Evolutionary conservation across 1,140 invertebrate species (phyloP), one percentile per base, ranked within the genome.

Genomic region (Formica selysi): DNA sequence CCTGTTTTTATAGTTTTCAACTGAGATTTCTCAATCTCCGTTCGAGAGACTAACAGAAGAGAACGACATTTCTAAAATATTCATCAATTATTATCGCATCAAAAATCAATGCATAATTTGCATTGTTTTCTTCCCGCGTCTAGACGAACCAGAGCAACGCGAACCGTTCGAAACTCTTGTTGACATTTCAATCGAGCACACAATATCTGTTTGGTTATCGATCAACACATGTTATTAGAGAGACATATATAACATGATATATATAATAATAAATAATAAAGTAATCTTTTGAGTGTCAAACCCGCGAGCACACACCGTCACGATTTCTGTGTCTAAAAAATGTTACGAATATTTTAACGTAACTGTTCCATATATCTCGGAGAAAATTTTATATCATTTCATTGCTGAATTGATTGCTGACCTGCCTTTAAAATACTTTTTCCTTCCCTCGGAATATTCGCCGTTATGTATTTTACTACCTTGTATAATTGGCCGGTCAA

Each of bases 181-280:
- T 80, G 76, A 80, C 32, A 26, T 70, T 54, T 70, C 11, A 32
- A 65, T 64, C 76, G 29, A 13, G 29, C 44, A 32, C 32, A 32
- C 32, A 36, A 32, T 80, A 57, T 79, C 51, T 79, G 41, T 80
- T 70, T 41, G 44, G 32, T 41, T 79, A 79, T 36, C 41, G 41
- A 11, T 11, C 76, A 48, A 32, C 11, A n/a, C 26, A 10, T 51
- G 48, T 51, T 48, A 48, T 48, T 51, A 51, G 48, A 51, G 48
- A 19, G 3, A 19, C 16, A 7, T 22, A n/a, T 3, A 0, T 70
- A n/a, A 11, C 10, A 38, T 38, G 26, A 32, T 32, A 32, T 32
- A 32, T 32, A 32, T 32, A 32, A 32, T 32, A 32, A 32, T 32
- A 32, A 32, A 11, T 11, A 61, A 38, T 19, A 76, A 13, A 13